Conservation (phyloP, 1,140 invertebrate species). For the Ceratosolen fusciceps region DNA sequence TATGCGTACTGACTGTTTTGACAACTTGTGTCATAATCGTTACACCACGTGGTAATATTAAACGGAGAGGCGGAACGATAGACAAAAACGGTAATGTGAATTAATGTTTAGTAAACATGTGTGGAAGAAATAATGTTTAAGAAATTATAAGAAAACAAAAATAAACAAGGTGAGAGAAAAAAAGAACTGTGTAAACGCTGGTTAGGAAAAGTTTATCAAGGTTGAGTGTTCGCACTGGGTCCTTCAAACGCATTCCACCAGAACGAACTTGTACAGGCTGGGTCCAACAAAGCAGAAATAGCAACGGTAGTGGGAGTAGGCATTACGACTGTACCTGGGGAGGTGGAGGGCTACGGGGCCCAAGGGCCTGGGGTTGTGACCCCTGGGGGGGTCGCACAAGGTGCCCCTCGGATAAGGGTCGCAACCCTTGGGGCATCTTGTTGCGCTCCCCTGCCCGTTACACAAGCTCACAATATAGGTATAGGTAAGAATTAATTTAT, state of each 20-base stretch:
- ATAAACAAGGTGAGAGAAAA: not conserved
- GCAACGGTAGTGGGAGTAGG: slow-evolving; percentile 67
- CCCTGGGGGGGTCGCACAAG: slow-evolving; percentile 72
- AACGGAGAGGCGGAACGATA: not conserved
- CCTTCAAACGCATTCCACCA: slow-evolving; percentile 68
- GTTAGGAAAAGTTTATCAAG: slow-evolving; percentile 59
- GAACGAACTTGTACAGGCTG: slow-evolving; percentile 69
- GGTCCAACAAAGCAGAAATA: slow-evolving; percentile 59
- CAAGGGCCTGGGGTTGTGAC: slow-evolving; percentile 78
- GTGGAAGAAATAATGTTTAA: not conserved
- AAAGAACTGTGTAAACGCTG: not conserved
- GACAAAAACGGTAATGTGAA: not conserved
- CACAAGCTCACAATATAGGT: slow-evolving; percentile 70
- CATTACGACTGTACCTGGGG: slow-evolving; percentile 59
- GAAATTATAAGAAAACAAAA: not conserved
- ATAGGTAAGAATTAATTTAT: slow-evolving; percentile 45
- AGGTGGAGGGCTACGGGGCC: slow-evolving; percentile 69
- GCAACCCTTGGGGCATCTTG: slow-evolving; percentile 68
- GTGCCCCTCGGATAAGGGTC: slow-evolving; percentile 69
- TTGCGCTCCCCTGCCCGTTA: slow-evolving; percentile 70
- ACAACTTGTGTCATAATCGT: not conserved
- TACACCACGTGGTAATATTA: not conserved
- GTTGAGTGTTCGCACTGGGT: slow-evolving; percentile 68
- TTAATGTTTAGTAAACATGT: slow-evolving; percentile 6
- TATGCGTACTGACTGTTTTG: not conserved